These are phyloP conservation scores for Struthidea cinerea DNA, from an alignment of 2,113 vertebrate species.

Conservation along the genomic window DNA sequence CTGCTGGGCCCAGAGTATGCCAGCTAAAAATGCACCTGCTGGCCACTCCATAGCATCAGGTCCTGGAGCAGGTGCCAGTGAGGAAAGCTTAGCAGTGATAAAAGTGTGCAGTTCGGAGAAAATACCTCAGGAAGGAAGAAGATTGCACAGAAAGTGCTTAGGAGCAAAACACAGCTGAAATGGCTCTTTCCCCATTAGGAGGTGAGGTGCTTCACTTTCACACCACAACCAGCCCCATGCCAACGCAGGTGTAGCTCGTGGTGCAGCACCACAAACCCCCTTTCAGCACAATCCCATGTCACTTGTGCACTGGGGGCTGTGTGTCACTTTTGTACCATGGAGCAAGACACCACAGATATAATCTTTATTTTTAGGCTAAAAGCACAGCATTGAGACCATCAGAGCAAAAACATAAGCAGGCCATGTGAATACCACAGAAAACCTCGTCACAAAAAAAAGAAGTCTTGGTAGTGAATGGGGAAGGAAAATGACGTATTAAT, in stretches of 20 bases:
- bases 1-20: background rate
- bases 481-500: background rate
- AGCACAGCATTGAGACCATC: background rate
- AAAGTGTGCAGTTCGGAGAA: background rate
- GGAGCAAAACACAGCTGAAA: background rate
- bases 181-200: background rate
- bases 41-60: background rate
- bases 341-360: background rate
- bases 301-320: background rate
- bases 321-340: background rate
- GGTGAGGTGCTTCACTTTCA: background rate
- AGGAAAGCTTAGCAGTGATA: background rate
- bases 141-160: background rate
- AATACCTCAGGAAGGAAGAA: background rate
- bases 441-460: background rate
- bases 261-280: background rate
- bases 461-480: background rate
- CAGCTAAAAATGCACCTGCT: background rate
- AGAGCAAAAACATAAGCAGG: background rate
- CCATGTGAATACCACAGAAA: background rate
- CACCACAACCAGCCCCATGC: background rate
- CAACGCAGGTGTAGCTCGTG: rapidly evolving
- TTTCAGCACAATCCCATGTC: background rate
- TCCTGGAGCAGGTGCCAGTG: background rate
- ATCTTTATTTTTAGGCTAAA: background rate